These are phyloP conservation scores for Pangasius djambal DNA, from an alignment of 2,797 vertebrate genomes.

Conservation along the genomic window DNA sequence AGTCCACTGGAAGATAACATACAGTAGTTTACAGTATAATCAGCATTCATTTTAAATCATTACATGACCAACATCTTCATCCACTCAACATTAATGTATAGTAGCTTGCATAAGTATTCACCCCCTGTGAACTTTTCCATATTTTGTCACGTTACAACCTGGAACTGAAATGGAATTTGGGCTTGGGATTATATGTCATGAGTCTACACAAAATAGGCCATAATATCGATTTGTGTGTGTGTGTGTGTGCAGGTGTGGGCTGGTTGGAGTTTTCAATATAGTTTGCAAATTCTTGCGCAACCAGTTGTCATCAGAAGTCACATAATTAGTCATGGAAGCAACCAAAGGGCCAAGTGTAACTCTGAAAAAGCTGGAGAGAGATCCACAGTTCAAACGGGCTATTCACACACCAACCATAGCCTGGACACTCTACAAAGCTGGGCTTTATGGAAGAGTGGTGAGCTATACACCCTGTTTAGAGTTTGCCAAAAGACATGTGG, in stretches of 20 bases:
- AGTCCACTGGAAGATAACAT: conserved; percentile 82
- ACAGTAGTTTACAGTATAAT: neutral
- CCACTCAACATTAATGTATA: neutral
- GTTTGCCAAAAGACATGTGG: neutral
- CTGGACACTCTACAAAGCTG: neutral
- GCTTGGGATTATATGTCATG: neutral
- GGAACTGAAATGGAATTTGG: neutral
- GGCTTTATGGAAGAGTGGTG: too few species aligned
- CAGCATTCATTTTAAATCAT: neutral
- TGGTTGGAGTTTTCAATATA: neutral
- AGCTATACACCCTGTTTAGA: neutral
- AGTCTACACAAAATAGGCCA: neutral
- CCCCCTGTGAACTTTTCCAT: neutral
- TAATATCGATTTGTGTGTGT: neutral
- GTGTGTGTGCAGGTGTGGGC: too few species aligned
- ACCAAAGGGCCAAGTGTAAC: neutral
- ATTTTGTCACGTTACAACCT: neutral
- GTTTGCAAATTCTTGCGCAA: neutral
- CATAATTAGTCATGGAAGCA: neutral
- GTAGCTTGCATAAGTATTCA: too few species aligned
- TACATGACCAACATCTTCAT: neutral
- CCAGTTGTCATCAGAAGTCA: too few species aligned
- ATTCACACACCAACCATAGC: neutral
- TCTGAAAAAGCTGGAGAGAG: neutral
- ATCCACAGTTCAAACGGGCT: neutral